Conservation (phyloP, 2,113 vertebrate species). For the Centropristis striata region DNA sequence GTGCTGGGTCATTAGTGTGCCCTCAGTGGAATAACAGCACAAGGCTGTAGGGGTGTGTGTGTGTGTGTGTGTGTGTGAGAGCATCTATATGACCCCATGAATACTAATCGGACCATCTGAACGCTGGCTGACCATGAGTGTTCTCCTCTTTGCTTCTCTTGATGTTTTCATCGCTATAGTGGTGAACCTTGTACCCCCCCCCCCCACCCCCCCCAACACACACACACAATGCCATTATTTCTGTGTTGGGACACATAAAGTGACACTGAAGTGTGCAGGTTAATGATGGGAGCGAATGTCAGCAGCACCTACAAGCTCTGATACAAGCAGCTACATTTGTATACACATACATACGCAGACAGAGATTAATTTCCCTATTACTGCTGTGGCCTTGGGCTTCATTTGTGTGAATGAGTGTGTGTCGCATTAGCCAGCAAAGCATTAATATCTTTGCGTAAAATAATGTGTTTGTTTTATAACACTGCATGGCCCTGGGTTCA, state of each 20-base stretch:
- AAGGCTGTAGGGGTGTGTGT: constrained; percentile 42
- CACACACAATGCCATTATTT: constrained; percentile 16
- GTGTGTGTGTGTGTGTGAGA: constrained; percentile 33
- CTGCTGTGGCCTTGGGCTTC: constrained; percentile 23
- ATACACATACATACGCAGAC: constrained; percentile 14
- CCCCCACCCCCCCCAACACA: constrained; percentile 14
- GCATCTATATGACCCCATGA: constrained; percentile 55
- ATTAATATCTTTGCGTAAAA: constrained; percentile 4
- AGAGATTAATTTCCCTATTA: constrained; percentile 42
- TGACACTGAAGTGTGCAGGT: constrained; percentile 42
- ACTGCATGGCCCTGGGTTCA: neutral
- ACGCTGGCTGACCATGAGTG: constrained; percentile 42
- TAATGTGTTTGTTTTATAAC: constrained; percentile 7
- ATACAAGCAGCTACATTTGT: constrained; percentile 41
- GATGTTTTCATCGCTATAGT: constrained; percentile 51
- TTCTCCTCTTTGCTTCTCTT: constrained; percentile 33
- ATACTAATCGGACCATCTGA: constrained; percentile 63
- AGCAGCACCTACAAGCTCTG: constrained; percentile 21
- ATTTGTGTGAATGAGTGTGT: constrained; percentile 16
- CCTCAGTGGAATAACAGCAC: constrained; percentile 30
- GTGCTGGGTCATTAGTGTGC: constrained; percentile 33
- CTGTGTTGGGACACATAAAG: constrained; percentile 13
- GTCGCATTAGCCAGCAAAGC: constrained; percentile 6
- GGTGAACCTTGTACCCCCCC: constrained; percentile 15
- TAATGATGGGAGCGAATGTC: constrained; percentile 48